phyloP scores from a whole-genome alignment of 2,888 invertebrate species.

The Pyrgus malvae region DNA sequence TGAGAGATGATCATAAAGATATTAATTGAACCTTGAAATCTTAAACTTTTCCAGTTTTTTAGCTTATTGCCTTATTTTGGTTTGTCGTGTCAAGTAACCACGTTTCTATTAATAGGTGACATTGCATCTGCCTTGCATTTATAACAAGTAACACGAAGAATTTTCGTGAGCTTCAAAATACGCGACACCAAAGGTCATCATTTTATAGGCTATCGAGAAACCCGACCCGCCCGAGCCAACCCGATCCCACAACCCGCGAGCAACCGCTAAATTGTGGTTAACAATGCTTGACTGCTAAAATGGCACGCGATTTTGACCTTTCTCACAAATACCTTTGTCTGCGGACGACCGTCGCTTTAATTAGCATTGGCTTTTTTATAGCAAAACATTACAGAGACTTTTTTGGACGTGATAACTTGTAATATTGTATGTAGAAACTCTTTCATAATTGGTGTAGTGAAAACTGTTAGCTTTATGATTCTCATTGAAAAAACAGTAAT shows the following conservation, averaged over 20 bases:
- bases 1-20: too few relatives aligned
- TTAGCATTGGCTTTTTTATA: slow-evolving; percentile 5
- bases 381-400: too few relatives aligned
- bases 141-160: neutral
- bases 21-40: too few relatives aligned
- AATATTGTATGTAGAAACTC: too few relatives aligned
- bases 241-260: slow-evolving; percentile 14
- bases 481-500: too few relatives aligned
- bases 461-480: too few relatives aligned
- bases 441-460: too few relatives aligned
- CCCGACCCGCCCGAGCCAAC: neutral
- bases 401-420: too few relatives aligned
- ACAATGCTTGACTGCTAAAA: slow-evolving; percentile 27
- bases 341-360: slow-evolving; percentile 6
- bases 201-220: slow-evolving; percentile 21
- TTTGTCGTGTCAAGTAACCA: neutral
- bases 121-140: neutral
- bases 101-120: neutral
- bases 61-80: neutral
- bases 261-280: slow-evolving; percentile 26
- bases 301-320: slow-evolving; percentile 25
- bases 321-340: slow-evolving; percentile 19
- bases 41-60: too few relatives aligned
- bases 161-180: slow-evolving; percentile 12
- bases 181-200: slow-evolving; percentile 7